A percentile compares a stretch with the other conserved stretches of the same genome.
Evolutionary conservation across 92 coral and sea anemone genomes (phyloP).

Genomic region (Epizoanthus stellaris): DNA sequence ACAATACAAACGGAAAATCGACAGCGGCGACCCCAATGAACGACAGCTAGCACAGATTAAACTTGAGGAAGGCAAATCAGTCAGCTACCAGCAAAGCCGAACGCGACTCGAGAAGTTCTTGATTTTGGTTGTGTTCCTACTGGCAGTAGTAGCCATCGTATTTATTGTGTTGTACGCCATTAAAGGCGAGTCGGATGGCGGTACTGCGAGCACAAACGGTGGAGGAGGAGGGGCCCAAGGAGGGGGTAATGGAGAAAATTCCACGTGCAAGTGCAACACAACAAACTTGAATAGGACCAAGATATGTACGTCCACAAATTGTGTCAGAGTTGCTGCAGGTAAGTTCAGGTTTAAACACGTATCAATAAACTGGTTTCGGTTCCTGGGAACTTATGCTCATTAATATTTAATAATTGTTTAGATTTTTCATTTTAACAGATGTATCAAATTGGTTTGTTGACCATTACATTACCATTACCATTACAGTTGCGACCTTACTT

Average conservation of each 20-base stretch:
- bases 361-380: no score
- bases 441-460: no score
- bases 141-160: conserved; percentile 38
- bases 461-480: no score
- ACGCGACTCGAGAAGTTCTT: conserved; percentile 59
- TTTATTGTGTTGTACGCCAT: conserved; percentile 51
- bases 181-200: neutral
- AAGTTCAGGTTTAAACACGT: neutral
- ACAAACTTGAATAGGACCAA: neutral
- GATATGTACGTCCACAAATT: neutral
- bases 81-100: neutral
- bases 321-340: conserved; percentile 37
- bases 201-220: no score
- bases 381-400: no score
- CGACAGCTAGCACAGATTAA: neutral
- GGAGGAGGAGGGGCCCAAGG: neutral
- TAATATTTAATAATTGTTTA: no score
- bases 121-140: conserved; percentile 36
- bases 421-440: no score
- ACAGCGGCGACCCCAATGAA: conserved; percentile 31
- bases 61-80: neutral
- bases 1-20: conserved; percentile 49
- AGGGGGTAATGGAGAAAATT: neutral
- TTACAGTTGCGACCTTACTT: no score
- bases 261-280: conserved; percentile 3